Evolutionary conservation across 2,888 invertebrate species (phyloP).

Genomic region (Girardia tigrina): DNA sequence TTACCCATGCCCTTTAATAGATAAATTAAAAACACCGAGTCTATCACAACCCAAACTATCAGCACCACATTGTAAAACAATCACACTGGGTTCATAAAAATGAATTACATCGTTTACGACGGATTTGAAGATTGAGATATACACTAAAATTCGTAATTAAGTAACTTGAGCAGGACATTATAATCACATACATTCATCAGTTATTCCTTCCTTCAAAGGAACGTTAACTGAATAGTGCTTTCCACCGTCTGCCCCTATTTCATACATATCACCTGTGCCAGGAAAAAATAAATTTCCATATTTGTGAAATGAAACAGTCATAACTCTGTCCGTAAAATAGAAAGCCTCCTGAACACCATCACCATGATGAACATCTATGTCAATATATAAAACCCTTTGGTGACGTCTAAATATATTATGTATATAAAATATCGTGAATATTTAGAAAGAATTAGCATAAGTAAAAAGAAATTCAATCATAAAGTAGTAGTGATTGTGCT

Average conservation of each 20-base stretch:
- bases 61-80: slow-evolving; percentile 92
- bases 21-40: slow-evolving; percentile 85
- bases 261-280: slow-evolving; percentile 93
- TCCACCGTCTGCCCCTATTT: slow-evolving; percentile 84
- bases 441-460: too few species aligned
- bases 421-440: too few species aligned
- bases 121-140: slow-evolving; percentile 65
- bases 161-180: neutral
- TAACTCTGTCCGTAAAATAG: slow-evolving; percentile 85
- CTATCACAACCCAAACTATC: slow-evolving; percentile 88
- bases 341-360: slow-evolving; percentile 75
- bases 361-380: slow-evolving; percentile 89
- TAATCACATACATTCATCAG: slow-evolving; percentile 57
- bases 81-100: slow-evolving; percentile 83
- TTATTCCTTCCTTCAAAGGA: slow-evolving; percentile 89
- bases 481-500: too few species aligned
- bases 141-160: slow-evolving; percentile 56
- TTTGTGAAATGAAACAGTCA: slow-evolving; percentile 98
- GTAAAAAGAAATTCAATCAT: too few species aligned
- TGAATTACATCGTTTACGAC: slow-evolving; percentile 77
- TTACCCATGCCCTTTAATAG: slow-evolving; percentile 77
- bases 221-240: slow-evolving; percentile 94
- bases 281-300: slow-evolving; percentile 95
- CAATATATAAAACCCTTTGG: slow-evolving; percentile 83
- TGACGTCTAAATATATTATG: too few species aligned